These are phyloP conservation scores for Sminthurinus aureus DNA, from an alignment of 2,888 invertebrate genomes.

Conservation along the genomic window DNA sequence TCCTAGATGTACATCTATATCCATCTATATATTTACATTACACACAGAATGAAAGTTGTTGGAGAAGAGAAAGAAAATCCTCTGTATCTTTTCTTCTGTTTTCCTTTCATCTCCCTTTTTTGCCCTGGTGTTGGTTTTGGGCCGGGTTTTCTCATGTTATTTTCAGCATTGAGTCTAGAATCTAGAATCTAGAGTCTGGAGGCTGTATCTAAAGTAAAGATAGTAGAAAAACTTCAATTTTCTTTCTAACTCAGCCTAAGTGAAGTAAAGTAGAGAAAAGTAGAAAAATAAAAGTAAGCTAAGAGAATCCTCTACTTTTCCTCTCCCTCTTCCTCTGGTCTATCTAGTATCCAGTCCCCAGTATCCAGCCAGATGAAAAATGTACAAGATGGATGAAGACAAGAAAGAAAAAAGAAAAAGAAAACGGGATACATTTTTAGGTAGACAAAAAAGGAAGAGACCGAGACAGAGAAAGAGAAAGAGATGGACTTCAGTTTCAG, in stretches of 20 bases:
- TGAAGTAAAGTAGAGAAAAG: background rate
- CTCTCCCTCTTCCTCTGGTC: background rate
- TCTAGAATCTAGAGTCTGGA: too few species aligned
- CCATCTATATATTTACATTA: background rate
- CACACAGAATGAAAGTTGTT: background rate
- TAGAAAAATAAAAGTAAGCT: constrained; percentile 16
- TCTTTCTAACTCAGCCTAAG: constrained; percentile 8
- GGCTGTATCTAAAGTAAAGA: too few species aligned
- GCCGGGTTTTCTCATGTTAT: background rate
- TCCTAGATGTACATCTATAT: background rate
- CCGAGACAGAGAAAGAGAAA: constrained; percentile 4
- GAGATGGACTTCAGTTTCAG: background rate
- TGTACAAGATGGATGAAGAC: constrained; percentile 19
- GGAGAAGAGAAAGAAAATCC: constrained; percentile 5
- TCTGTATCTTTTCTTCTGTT: background rate
- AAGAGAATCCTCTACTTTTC: background rate
- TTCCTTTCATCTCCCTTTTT: background rate
- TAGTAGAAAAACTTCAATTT: constrained; percentile 29
- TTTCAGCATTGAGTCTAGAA: too few species aligned
- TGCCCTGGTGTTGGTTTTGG: background rate
- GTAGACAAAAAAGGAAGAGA: background rate
- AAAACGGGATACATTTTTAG: constrained; percentile 1
- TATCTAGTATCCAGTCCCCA: too few species aligned
- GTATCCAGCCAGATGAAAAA: constrained; percentile 14
- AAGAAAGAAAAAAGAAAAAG: background rate